These are phyloP conservation scores for Ommatoiulus sabulosus DNA, from an alignment of 2,888 invertebrate species.

Conservation along the genomic window DNA sequence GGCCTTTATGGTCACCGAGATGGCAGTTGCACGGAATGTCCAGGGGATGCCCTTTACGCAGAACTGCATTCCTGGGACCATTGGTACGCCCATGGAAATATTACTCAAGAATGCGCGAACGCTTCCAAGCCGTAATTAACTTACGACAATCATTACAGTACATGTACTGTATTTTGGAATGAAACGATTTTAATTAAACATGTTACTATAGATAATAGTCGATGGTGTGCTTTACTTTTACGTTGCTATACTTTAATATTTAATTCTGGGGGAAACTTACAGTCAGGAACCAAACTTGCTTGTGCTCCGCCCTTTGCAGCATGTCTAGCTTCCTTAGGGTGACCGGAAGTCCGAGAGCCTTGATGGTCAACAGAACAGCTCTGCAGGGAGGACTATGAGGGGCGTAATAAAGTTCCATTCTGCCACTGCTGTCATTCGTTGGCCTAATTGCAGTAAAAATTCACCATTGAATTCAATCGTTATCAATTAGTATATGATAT, in stretches of 20 bases:
- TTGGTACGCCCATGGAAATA: conserved; percentile 32
- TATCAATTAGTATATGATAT: background rate
- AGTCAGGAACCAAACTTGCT: conserved; percentile 62
- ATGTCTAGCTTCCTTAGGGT: conserved; percentile 64
- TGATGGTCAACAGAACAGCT: conserved; percentile 65
- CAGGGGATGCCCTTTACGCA: conserved; percentile 48
- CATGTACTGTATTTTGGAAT: background rate
- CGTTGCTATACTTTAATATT: no score
- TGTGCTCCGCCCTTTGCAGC: conserved; percentile 63
- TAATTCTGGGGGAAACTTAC: conserved; percentile 48
- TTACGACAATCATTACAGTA: background rate
- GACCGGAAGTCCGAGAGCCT: conserved; percentile 64
- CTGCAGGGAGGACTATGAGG: conserved; percentile 64
- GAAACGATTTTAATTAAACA: conserved; percentile 59
- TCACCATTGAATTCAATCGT: background rate
- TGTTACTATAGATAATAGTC: background rate
- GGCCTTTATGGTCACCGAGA: conserved; percentile 56
- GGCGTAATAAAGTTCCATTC: conserved; percentile 56
- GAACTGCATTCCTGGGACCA: conserved; percentile 49
- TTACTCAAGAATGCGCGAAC: conserved; percentile 72
- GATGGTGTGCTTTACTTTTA: no score
- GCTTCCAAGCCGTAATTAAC: background rate
- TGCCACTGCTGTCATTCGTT: conserved; percentile 42
- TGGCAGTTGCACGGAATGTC: conserved; percentile 54
- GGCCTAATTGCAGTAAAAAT: background rate